Percentiles rank a stretch among this genome's conserved stretches.
phyloP scores from a whole-genome alignment of 2,797 vertebrate genomes.

The Myotis planiceps region DNA sequence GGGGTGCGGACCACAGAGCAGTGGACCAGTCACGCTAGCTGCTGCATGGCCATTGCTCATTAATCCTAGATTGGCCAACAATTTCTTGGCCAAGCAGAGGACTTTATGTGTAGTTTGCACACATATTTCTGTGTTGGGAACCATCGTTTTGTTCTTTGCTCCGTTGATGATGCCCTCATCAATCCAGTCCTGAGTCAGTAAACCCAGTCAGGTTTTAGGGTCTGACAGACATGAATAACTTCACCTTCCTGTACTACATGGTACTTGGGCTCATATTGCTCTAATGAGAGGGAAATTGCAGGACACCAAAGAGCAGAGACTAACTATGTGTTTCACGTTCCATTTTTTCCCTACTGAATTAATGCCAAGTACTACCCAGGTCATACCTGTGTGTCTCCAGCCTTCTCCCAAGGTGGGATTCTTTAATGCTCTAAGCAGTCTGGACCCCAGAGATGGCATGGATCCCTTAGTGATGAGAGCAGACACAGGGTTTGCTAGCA shows the following conservation, averaged over 20 bases:
- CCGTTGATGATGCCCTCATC: not conserved
- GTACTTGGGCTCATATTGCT: not conserved
- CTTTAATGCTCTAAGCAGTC: not conserved
- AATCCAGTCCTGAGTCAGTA: not conserved
- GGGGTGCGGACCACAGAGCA: not conserved
- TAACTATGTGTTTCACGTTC: not conserved
- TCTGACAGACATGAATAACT: not conserved
- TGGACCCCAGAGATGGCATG: not conserved
- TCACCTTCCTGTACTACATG: not conserved
- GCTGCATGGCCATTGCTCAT: not conserved
- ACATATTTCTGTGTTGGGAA: not conserved
- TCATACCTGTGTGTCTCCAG: not conserved
- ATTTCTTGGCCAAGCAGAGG: not conserved
- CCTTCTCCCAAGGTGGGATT: not conserved
- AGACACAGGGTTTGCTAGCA: not conserved
- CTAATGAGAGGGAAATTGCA: not conserved
- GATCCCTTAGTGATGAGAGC: not conserved
- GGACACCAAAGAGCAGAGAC: not conserved
- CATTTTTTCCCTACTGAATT: not conserved
- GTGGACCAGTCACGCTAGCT: not conserved
- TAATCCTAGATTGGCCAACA: not conserved
- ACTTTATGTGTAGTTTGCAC: not conserved
- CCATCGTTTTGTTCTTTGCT: not conserved
- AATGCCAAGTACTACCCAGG: too few relatives aligned
- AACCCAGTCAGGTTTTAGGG: not conserved